Conservation (phyloP, 2,797 vertebrate species). For the Anguilla anguilla region DNA sequence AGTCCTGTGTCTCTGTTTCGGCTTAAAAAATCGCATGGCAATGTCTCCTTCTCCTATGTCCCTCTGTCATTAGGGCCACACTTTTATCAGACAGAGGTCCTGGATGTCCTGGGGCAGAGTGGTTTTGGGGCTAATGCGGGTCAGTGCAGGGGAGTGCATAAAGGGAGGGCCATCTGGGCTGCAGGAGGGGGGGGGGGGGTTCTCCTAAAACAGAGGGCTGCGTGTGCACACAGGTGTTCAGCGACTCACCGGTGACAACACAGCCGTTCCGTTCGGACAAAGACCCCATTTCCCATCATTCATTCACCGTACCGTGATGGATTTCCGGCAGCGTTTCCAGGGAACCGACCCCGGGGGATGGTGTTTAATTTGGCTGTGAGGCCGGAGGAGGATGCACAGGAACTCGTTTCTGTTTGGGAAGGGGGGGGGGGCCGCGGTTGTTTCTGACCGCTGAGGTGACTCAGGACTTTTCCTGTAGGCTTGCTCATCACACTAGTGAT, state of each 20-base stretch:
- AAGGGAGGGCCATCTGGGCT: neutral
- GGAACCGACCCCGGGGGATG: no score
- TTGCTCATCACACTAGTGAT: constrained; percentile 3
- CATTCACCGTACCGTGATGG: neutral
- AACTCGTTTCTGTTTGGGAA: neutral
- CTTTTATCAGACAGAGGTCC: neutral
- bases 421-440: neutral
- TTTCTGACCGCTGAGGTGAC: neutral
- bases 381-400: neutral
- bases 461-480: neutral
- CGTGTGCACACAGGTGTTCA: neutral
- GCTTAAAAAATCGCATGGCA: no score
- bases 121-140: neutral
- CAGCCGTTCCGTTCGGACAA: neutral
- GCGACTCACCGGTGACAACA: neutral
- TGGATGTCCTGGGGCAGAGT: neutral
- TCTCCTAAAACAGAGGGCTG: neutral
- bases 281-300: neutral
- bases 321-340: neutral
- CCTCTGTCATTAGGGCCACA: neutral
- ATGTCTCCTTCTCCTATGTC: neutral
- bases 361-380: neutral
- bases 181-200: neutral
- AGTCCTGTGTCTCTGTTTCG: neutral
- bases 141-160: neutral